Conservation (phyloP, 2,113 vertebrate genomes). For the Pan troglodytes region NHGRI_mPanTro3-v2.1_pri NC_072403.2:160227001-160227500, state of each 20-base stretch:
- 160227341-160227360: neutral
- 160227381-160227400: neutral
- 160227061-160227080: neutral
- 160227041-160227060: neutral
- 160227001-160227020: neutral
- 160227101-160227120: neutral
- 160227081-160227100: neutral
- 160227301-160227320: neutral
- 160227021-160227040: neutral
- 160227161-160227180: neutral
- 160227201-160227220: neutral
- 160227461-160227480: neutral
- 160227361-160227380: neutral
- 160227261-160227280: too few relatives aligned
- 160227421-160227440: rapidly evolving
- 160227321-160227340: neutral
- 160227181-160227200: neutral
- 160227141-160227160: neutral
- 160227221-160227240: neutral
- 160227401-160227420: neutral
- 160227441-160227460: neutral
- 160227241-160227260: neutral
- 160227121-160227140: neutral
- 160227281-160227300: too few relatives aligned
- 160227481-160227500: neutral